Conservation (phyloP, 2,797 vertebrate genomes). For the Bovichtus variegatus region DNA sequence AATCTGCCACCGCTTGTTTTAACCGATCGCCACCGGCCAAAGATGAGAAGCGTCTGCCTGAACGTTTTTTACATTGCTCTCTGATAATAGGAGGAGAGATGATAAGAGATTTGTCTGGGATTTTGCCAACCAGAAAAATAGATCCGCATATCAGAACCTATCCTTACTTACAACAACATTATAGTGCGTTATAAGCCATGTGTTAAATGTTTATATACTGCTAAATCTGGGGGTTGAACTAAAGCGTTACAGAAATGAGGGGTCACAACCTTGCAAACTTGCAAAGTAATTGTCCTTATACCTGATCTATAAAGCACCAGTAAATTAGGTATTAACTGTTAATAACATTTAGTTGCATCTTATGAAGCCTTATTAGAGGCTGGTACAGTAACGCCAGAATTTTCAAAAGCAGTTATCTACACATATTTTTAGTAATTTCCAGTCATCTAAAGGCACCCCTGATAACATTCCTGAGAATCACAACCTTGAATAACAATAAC, state of each 20-base stretch:
- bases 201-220: neutral
- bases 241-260: neutral
- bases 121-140: fast-evolving
- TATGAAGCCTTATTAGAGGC: neutral
- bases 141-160: neutral
- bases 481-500: neutral
- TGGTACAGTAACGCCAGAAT: neutral
- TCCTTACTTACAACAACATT: neutral
- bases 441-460: neutral
- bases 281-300: neutral
- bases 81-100: neutral
- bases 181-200: neutral
- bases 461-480: conserved; percentile 16
- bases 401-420: neutral
- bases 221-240: neutral
- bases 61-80: neutral
- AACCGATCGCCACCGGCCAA: neutral
- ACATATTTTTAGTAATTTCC: neutral
- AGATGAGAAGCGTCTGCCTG: neutral
- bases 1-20: neutral
- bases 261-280: neutral
- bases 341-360: neutral
- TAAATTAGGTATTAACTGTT: neutral
- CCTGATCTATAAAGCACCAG: neutral
- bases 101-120: neutral